A percentile compares a stretch with the other conserved stretches of the same genome.
phyloP scores from a whole-genome alignment of 2,113 vertebrate genomes.

The Poeciliopsis retropinna region DNA sequence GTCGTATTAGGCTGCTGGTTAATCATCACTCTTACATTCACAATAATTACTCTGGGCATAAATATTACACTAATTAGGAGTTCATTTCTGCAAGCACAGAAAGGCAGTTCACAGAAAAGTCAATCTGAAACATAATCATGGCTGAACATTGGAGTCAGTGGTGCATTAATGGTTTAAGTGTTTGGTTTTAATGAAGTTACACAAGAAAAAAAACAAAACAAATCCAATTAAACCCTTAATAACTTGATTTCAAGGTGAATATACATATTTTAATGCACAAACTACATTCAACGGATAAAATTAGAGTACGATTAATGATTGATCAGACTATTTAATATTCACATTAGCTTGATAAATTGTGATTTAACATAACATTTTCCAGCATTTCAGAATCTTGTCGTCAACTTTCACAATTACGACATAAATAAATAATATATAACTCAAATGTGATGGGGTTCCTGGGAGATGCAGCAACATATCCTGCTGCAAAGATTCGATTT shows the following conservation, averaged over 20 bases:
- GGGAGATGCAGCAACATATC: constrained; percentile 27
- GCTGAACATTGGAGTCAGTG: not conserved
- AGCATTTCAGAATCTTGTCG: not conserved
- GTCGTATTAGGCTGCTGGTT: too few species aligned
- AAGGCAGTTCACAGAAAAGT: not conserved
- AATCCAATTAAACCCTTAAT: not conserved
- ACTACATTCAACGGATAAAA: not conserved
- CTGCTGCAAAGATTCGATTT: constrained; percentile 31
- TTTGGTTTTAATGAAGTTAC: constrained; percentile 1
- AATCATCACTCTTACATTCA: too few species aligned
- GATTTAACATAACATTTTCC: not conserved
- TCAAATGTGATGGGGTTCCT: constrained; percentile 2
- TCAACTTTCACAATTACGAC: not conserved
- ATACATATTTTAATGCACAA: not conserved
- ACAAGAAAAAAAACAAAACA: not conserved
- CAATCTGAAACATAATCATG: constrained; percentile 8
- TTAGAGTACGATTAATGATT: not conserved
- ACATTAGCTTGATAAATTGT: not conserved
- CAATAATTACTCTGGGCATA: too few species aligned
- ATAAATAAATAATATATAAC: constrained; percentile 15
- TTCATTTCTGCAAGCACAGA: too few species aligned
- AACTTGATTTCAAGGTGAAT: not conserved
- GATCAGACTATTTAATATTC: not conserved
- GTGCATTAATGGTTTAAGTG: not conserved
- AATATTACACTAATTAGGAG: too few species aligned